phyloP scores from a whole-genome alignment of 2,113 vertebrate genomes.

The Silurus asotus region DNA sequence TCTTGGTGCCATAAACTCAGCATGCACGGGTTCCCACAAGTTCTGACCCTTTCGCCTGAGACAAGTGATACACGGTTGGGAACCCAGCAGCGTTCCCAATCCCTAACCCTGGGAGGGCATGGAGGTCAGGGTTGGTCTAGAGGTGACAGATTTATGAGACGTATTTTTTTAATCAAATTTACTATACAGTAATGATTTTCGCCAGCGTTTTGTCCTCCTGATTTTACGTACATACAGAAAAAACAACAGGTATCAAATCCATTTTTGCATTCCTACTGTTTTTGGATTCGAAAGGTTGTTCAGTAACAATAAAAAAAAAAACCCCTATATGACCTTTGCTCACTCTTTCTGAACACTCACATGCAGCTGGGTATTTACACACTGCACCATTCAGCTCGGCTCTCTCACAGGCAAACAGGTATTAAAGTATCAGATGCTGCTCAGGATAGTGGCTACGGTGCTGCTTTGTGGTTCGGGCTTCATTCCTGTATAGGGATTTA shows the following conservation, averaged over 20 bases:
- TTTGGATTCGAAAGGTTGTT: background rate
- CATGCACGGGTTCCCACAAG: conserved; percentile 34
- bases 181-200: too few species aligned
- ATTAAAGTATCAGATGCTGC: conserved; percentile 36
- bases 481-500: background rate
- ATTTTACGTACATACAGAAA: background rate
- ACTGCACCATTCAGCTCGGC: background rate
- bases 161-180: too few species aligned
- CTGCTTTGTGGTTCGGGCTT: conserved; percentile 13
- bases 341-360: background rate
- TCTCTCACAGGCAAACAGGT: conserved; percentile 4
- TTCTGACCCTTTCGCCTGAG: conserved; percentile 25
- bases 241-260: background rate
- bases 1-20: conserved; percentile 11
- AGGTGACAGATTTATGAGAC: too few species aligned
- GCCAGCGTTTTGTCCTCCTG: too few species aligned
- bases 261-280: background rate
- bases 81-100: background rate
- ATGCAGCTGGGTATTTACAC: conserved; percentile 1
- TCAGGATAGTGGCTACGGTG: background rate
- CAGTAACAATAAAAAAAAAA: background rate
- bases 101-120: conserved; percentile 19
- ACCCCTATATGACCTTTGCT: background rate
- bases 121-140: conserved; percentile 25
- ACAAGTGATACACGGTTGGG: conserved; percentile 24